Percentiles rank a stretch among this genome's conserved stretches.
phyloP scores from a whole-genome alignment of 1,140 invertebrate species.

The Lepidostoma basale region DNA sequence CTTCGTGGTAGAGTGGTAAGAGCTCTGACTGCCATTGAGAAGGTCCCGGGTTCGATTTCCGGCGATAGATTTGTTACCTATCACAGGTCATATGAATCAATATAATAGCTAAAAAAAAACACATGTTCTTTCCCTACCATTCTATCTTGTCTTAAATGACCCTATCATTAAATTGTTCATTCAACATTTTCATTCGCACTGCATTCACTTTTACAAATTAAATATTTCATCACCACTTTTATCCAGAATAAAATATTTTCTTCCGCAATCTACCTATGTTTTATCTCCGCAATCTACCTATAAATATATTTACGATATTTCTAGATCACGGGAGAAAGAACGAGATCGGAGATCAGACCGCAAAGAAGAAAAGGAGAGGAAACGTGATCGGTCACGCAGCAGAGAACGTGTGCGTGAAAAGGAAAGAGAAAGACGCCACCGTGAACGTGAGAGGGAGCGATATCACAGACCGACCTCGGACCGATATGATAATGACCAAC shows the following conservation, averaged over 20 bases:
- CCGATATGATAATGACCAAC: conserved; percentile 52
- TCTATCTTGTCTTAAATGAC: neutral
- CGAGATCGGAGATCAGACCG: conserved; percentile 60
- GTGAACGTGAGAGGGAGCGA: conserved; percentile 54
- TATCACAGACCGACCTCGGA: conserved; percentile 54
- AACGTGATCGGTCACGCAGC: conserved; percentile 55
- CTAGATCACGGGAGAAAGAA: conserved; percentile 62
- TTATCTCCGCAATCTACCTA: conserved; percentile 1
- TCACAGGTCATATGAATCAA: too few species aligned
- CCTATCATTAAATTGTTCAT: neutral
- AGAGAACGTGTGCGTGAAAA: conserved; percentile 57
- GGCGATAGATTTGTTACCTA: too few species aligned
- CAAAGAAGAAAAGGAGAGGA: conserved; percentile 60
- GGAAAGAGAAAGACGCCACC: conserved; percentile 56
- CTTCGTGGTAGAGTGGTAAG: too few species aligned
- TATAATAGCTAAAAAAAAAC: too few species aligned
- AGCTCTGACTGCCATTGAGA: too few species aligned
- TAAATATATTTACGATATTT: conserved; percentile 26
- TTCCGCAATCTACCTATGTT: too few species aligned
- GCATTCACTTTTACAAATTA: too few species aligned
- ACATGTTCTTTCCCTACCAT: too few species aligned
- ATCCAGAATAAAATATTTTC: conserved; percentile 16
- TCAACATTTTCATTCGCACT: too few species aligned
- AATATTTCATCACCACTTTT: neutral
- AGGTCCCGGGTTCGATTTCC: too few species aligned